Conservation (phyloP, 1,140 invertebrate species). For the Metopolophium dirhodum region DNA sequence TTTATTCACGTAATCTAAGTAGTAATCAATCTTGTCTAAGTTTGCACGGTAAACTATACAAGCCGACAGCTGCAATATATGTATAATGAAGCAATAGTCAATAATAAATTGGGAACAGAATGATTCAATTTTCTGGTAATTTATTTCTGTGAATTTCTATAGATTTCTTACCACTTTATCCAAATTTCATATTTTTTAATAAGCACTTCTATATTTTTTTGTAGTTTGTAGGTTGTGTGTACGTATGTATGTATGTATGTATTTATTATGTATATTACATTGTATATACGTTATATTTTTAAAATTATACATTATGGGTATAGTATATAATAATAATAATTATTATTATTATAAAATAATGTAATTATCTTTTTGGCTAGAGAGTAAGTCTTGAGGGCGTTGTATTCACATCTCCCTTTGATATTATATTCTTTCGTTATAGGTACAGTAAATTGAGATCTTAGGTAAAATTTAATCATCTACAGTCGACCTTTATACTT, state of each 20-base stretch:
- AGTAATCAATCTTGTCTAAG: neutral
- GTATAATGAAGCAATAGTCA: neutral
- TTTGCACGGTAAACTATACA: neutral
- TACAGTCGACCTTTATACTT: neutral
- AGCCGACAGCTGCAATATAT: too few species aligned
- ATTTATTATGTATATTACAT: too few species aligned
- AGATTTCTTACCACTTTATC: neutral
- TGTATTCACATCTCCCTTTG: neutral
- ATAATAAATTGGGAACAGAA: neutral
- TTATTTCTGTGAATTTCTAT: neutral
- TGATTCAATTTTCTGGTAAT: neutral
- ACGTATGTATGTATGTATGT: too few species aligned
- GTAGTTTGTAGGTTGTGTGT: too few species aligned
- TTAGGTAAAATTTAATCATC: conserved; percentile 2
- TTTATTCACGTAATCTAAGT: too few species aligned
- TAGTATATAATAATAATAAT: neutral
- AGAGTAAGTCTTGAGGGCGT: neutral
- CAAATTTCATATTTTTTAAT: neutral
- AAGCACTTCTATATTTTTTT: too few species aligned
- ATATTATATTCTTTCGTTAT: conserved; percentile 16
- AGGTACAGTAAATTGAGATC: neutral
- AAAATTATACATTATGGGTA: neutral
- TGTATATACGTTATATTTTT: neutral
- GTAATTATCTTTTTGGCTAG: neutral
- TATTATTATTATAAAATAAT: neutral